Evolutionary conservation across 2,113 vertebrate genomes (phyloP), one percentile per base, ranked within the genome.

Genomic region (Oryzias javanicus): DNA sequence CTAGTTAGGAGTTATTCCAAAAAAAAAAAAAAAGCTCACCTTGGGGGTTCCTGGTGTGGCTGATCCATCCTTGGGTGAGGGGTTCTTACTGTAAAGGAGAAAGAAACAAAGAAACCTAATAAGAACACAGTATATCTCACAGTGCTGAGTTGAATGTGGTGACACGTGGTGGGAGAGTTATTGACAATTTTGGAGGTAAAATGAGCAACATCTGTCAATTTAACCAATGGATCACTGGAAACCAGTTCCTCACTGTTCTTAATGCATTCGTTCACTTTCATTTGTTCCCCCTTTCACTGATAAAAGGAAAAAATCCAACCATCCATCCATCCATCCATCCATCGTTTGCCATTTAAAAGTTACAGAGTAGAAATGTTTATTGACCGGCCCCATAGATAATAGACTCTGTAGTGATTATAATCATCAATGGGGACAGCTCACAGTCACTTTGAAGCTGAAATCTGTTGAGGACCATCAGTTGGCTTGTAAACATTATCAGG

Each of bases 11-110:
- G 8, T 27, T 22, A 2, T 22, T n/a, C n/a, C n/a, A n/a, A n/a
- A n/a, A n/a, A n/a, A n/a, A 22, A 22, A 22, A 22, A 22, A 22
- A 22, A 22, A 17, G 83, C 94, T 94, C 93, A 99, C 97, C 96
- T 99, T 99, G 51, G 96, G 96, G 54, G 97, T 97, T 76, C 96
- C 95, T 4, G 95, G 94, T 74, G 94, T 89, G 83, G 93, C 92
- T 68, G 81, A 86, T 67, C 89, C 86, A 84, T 99, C 95, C 91
- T 98, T 99, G 89, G 94, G 89, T 76, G 94, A 91, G 53, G 91
- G 89, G 86, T 93, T 98, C 91, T 99, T 99, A 91, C 96, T 98
- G 89, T 71, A 53, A 48, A 62, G 56, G 27, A 72, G 54, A 72
- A 25, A 59, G 27, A 48, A 64, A 56, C 55, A 50, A 44, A 0